A percentile compares a stretch with the other conserved stretches of the same genome.
Conservation (phyloP, 2,113 vertebrate species). For the Kryptolebias marmoratus region DNA sequence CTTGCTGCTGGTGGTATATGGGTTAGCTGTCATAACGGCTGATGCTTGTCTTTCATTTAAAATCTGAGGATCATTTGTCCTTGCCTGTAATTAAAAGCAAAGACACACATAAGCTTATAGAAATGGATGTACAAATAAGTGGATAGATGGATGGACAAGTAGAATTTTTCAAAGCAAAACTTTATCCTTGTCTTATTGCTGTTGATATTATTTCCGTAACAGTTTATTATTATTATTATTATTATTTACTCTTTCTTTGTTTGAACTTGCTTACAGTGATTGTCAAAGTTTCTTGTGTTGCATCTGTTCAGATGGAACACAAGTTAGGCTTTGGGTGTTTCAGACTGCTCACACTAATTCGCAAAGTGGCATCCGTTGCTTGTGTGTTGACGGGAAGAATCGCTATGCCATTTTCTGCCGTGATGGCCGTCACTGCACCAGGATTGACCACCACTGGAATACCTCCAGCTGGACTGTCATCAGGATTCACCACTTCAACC, state of each 20-base stretch:
- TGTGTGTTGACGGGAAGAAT: constrained; percentile 74
- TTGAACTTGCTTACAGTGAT: too few species aligned
- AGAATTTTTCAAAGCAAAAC: not conserved
- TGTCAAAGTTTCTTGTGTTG: too few species aligned
- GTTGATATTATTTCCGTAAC: too few species aligned
- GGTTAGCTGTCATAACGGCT: constrained; percentile 55
- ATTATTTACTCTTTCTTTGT: too few species aligned
- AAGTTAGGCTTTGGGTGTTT: too few species aligned
- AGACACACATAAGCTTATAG: not conserved
- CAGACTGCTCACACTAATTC: constrained; percentile 65
- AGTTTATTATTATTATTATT: too few species aligned
- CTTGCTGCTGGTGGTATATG: constrained; percentile 59
- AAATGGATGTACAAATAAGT: not conserved
- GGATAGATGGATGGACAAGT: too few species aligned
- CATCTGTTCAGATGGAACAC: too few species aligned
- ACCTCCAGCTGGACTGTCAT: constrained; percentile 73
- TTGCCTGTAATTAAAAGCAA: constrained; percentile 64
- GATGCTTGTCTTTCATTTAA: constrained; percentile 52
- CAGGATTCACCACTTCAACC: constrained; percentile 81
- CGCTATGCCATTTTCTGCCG: constrained; percentile 66
- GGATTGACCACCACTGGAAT: constrained; percentile 55
- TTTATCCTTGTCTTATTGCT: not conserved
- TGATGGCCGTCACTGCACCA: not conserved
- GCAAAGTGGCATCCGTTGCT: fast-evolving
- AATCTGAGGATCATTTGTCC: constrained; percentile 37